Conservation (phyloP, 2,888 invertebrate species). For the Isoperla grammatica region DNA sequence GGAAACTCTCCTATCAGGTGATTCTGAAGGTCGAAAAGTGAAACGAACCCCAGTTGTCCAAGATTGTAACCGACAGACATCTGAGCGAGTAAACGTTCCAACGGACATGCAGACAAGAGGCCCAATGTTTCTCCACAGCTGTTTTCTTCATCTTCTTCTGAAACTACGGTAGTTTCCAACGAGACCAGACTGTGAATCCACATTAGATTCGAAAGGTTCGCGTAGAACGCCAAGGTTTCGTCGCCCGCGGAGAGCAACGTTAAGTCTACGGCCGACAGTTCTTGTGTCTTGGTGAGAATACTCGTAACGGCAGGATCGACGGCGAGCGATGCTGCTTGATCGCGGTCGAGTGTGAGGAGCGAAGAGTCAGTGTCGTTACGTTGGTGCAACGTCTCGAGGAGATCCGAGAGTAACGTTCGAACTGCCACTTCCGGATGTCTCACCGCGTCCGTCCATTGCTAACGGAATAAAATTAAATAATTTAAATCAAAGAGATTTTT, state of each 20-base stretch:
- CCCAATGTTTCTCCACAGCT: constrained; percentile 7
- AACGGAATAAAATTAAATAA: constrained; percentile 10
- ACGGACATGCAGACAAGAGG: constrained; percentile 25
- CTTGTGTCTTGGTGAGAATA: constrained; percentile 37
- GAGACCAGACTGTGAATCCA: constrained; percentile 40
- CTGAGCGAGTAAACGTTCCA: constrained; percentile 22
- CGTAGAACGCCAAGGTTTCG: constrained; percentile 40
- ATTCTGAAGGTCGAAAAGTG: constrained; percentile 38
- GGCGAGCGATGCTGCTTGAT: constrained; percentile 17
- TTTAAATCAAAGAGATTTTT: too few species aligned
- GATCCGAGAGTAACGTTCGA: constrained; percentile 21
- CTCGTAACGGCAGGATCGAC: constrained; percentile 32
- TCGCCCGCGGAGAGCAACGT: constrained; percentile 40
- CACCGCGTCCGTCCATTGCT: constrained; percentile 20
- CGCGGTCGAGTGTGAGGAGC: not conserved
- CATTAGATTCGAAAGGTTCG: constrained; percentile 43
- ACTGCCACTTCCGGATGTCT: constrained; percentile 26
- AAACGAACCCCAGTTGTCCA: constrained; percentile 42
- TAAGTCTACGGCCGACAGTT: constrained; percentile 37
- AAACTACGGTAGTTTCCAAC: constrained; percentile 8
- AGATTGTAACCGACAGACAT: constrained; percentile 41
- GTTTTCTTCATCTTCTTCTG: not conserved
- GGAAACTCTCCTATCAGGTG: constrained; percentile 39
- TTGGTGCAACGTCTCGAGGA: constrained; percentile 14
- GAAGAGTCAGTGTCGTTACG: not conserved